Base-by-base conservation (phyloP, 2,797 vertebrate genomes). In the Holocentrus rufus region DNA sequence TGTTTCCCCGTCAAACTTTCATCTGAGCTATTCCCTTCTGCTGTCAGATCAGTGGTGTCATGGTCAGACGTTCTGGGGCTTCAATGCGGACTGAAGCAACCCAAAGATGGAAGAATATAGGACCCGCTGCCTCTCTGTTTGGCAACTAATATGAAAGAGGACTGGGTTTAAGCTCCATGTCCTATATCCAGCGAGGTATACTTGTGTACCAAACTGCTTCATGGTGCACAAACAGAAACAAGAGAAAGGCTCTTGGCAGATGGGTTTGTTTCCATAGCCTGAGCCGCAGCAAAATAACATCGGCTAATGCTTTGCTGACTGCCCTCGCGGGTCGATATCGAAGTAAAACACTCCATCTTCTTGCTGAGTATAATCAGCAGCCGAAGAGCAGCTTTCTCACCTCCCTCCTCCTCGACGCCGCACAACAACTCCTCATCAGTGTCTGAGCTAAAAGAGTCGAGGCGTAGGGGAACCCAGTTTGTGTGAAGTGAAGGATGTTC, bases 371-470 rank as follows among this genome's bases (percentile, higher is more conserved):
- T 44, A 44, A 44, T 44, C 42, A 15, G 42, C 14, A 15, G 42
- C 42, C 42, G 15, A 15, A 44, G 11, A 44, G 14, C 42, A 44
- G 42, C 42, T 44, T 44, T 44, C 42, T 44, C 2, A 2, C 42
- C 42, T 44, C 13, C 42, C 42, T 44, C 42, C 42, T 44, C 42
- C 42, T 44, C 13, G 15, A 44, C 13, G 42, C 42, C 15, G 42
- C 42, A 44, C 42, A 14, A 44, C 42, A 44, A 44, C 42, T 44
- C 42, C 42, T 14, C 42, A 44, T 44, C 42, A 18, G 62, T 31
- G 23, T 15, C 17, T 2, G 50, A 62, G 74, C 53, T 67, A 63
- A 49, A 66, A 18, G n/a, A 56, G 69, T 52, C n/a, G 30, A 69
- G 20, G 47, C 22, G 0, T 56, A n/a, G 44, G 15, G 7, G 4